Evolutionary conservation across 2,113 vertebrate genomes (phyloP).

Genomic region (Rhombomys opimus): DNA sequence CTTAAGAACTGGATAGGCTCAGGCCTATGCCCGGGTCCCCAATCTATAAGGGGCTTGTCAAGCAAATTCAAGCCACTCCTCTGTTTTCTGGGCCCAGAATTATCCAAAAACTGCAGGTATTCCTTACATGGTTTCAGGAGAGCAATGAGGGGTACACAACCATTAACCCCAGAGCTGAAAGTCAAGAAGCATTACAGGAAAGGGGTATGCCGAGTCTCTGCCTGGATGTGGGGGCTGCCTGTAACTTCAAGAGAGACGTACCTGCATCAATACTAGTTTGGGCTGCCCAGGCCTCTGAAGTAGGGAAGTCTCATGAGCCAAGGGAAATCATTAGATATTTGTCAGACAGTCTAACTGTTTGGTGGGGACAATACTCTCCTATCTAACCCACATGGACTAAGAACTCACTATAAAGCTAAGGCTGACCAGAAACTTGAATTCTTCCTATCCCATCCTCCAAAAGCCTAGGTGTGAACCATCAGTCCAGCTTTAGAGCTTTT

Average conservation of each 20-base stretch:
- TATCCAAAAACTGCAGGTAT: neutral
- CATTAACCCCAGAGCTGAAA: neutral
- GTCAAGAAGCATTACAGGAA: neutral
- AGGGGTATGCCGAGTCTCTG: neutral
- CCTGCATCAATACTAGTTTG: too few species aligned
- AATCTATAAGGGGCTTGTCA: neutral
- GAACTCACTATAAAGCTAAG: neutral
- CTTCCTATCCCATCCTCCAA: neutral
- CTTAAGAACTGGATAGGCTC: neutral
- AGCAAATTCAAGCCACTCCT: neutral
- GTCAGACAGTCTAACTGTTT: neutral
- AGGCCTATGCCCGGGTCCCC: neutral
- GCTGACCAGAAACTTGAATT: neutral
- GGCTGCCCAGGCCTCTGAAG: neutral
- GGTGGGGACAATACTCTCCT: neutral
- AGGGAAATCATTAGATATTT: neutral
- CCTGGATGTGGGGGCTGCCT: neutral
- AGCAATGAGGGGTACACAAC: neutral
- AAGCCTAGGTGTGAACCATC: neutral
- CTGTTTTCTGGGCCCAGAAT: neutral
- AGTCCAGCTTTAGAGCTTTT: neutral
- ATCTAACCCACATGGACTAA: neutral
- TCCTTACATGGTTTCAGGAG: neutral
- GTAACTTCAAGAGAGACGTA: neutral
- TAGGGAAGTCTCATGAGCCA: neutral